A percentile compares a stretch with the other conserved stretches of the same genome.
Conservation (phyloP, 2,113 vertebrate genomes). For the Silurus meridionalis region DNA sequence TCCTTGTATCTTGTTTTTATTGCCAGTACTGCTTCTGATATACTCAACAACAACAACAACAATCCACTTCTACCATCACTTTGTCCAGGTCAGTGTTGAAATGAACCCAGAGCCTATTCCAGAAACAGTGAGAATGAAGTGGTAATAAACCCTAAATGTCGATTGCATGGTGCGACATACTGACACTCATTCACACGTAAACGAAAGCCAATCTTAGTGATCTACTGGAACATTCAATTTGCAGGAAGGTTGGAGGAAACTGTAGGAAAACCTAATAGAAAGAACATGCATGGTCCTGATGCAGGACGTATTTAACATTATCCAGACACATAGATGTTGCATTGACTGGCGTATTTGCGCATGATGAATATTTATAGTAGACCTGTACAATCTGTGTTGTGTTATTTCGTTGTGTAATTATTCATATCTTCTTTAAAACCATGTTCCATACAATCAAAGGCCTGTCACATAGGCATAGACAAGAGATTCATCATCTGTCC, state of each 20-base stretch:
- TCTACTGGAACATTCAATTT: neutral
- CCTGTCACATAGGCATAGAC: slow-evolving; percentile 18
- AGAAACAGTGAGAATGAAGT: neutral
- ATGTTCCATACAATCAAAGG: slow-evolving; percentile 36
- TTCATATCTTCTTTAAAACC: slow-evolving; percentile 29
- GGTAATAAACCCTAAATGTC: neutral
- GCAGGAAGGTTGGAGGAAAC: neutral
- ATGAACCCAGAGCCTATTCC: neutral
- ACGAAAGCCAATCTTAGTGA: neutral
- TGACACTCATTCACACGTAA: neutral
- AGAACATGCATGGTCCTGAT: neutral
- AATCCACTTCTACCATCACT: neutral
- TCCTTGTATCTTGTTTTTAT: too few relatives aligned
- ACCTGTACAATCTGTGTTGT: neutral
- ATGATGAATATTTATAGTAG: neutral
- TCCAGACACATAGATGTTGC: too few relatives aligned
- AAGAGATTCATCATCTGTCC: slow-evolving; percentile 36
- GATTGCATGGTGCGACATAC: neutral
- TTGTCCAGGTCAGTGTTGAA: neutral
- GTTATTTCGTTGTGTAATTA: neutral
- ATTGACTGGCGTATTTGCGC: neutral
- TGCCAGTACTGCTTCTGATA: too few relatives aligned
- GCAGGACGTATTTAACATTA: neutral
- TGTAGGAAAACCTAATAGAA: neutral
- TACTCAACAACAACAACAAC: too few relatives aligned